phyloP scores from a whole-genome alignment of 1,140 invertebrate genomes.

The Goniozus legneri region DNA sequence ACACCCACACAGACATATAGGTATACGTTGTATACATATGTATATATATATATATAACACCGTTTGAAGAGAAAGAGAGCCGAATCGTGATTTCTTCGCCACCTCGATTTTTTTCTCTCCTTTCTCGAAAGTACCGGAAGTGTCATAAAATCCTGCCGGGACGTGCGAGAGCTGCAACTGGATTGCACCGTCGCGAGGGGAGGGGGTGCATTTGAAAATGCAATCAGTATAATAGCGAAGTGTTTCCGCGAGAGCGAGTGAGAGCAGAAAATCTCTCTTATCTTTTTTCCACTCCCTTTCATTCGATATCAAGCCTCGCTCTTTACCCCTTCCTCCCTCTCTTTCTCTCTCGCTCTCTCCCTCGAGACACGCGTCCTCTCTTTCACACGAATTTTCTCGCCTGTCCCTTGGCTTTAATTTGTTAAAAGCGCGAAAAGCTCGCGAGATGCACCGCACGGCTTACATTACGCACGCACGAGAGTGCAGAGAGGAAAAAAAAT shows the following conservation, averaged over 20 bases:
- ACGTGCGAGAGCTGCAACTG: constrained; percentile 4
- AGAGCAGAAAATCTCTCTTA: constrained; percentile 17
- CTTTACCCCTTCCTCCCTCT: constrained; percentile 8
- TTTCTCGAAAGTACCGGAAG: constrained; percentile 6
- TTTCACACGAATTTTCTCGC: constrained; percentile 9
- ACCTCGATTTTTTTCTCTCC: too few species aligned
- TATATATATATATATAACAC: too few species aligned
- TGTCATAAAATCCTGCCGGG: constrained; percentile 16
- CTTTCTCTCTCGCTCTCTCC: constrained; percentile 6
- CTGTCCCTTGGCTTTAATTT: constrained; percentile 39
- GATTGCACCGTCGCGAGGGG: neutral
- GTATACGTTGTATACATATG: too few species aligned
- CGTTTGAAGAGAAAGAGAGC: too few species aligned
- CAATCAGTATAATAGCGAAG: constrained; percentile 36
- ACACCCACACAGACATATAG: too few species aligned
- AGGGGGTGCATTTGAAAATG: constrained; percentile 28
- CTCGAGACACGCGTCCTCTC: too few species aligned
- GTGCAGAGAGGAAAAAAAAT: neutral
- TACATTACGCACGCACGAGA: constrained; percentile 1
- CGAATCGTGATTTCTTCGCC: too few species aligned
- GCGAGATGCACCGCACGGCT: neutral
- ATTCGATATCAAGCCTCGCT: constrained; percentile 8
- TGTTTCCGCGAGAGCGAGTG: constrained; percentile 16
- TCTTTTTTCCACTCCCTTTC: constrained; percentile 18
- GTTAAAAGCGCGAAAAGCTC: constrained; percentile 38